Evolutionary conservation across 2,797 vertebrate species (phyloP), one percentile per base, ranked within the genome.

Genomic region (Myotis findleyi): DNA sequence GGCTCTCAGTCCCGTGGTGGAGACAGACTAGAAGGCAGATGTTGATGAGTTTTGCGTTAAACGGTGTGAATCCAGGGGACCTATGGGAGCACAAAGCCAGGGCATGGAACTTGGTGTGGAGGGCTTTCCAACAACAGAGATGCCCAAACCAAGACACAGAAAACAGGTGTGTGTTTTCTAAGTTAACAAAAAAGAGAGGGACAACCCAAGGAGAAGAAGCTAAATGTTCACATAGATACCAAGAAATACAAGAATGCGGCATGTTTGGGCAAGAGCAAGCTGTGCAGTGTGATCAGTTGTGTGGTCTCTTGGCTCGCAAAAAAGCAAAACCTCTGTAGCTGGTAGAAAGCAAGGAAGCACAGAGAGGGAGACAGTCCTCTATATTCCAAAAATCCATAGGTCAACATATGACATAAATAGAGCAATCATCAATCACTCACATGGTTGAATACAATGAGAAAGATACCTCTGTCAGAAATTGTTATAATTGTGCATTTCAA

Each of bases 361-460:
- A 72, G 38, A 36, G 12, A 76, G 30, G 69, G n/a, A 68, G 64
- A 93, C 68, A 47, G 79, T 81, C 87, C 62, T 89, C 77, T 27
- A 13, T 27, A 36, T 47, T 80, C 73, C 30, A 71, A 47, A 91
- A 80, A 71, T 30, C 66, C 49, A 5, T 53, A 47, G 68, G 47
- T 87, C 62, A 89, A 69, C 17, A 30, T 47, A n/a, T 36, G 76
- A 71, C 33, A 73, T 73, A 71, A 89, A 90, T 25, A 85, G 71
- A 89, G 55, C 44, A 44, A 10, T 47, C 30, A 68, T 79, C 79
- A 53, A 0, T 30, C 77, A 72, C 25, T 62, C 38, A 38, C 51
- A 23, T 36, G 57, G 30, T 68, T 77, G 79, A 77, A 41, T 55
- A 64, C 9, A 79, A 53, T 38, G 66, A 95, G 94, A 82, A 96